phyloP scores from a whole-genome alignment of 92 coral and sea anemone genomes.

The Porites rus region DNA sequence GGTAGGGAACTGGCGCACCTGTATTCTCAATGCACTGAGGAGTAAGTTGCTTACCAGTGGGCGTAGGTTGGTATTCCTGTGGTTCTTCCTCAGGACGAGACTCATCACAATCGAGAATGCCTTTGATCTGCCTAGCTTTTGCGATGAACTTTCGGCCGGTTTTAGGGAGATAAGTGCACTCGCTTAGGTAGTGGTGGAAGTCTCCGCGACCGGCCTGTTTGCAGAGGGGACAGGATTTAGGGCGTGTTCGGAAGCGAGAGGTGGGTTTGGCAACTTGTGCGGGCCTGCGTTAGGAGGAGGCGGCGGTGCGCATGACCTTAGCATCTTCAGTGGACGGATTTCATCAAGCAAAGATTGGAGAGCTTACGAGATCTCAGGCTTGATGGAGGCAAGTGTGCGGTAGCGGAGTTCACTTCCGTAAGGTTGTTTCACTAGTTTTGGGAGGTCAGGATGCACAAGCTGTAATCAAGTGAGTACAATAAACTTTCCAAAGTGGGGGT shows the following conservation, averaged over 20 bases:
- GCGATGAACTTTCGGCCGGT: not conserved
- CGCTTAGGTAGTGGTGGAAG: slow-evolving; percentile 36
- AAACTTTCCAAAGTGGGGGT: slow-evolving; percentile 22
- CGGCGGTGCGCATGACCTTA: slow-evolving; percentile 43
- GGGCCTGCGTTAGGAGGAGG: slow-evolving; percentile 14
- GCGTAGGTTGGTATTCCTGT: not conserved
- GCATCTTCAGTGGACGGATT: not conserved
- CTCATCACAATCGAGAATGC: not conserved
- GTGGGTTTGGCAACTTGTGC: not conserved
- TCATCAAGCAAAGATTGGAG: not conserved
- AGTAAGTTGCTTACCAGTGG: not conserved
- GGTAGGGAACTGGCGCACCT: slow-evolving; percentile 38
- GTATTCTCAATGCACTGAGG: slow-evolving; percentile 14
- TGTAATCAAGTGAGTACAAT: too few relatives aligned
- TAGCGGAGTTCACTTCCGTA: too few relatives aligned
- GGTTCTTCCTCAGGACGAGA: not conserved
- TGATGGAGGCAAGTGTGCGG: slow-evolving; percentile 22
- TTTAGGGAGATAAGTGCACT: slow-evolving; percentile 23
- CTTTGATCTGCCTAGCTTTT: too few relatives aligned
- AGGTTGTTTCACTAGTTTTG: too few relatives aligned
- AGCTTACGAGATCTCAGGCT: slow-evolving; percentile 15
- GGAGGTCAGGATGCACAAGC: too few relatives aligned
- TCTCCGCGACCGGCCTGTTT: slow-evolving; percentile 30
- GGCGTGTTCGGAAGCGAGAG: not conserved
- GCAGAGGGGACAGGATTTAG: slow-evolving; percentile 15